Evolutionary conservation across 1,140 invertebrate genomes (phyloP), one percentile per base, ranked within the genome.

Genomic region (Phocides pigmalion): DNA sequence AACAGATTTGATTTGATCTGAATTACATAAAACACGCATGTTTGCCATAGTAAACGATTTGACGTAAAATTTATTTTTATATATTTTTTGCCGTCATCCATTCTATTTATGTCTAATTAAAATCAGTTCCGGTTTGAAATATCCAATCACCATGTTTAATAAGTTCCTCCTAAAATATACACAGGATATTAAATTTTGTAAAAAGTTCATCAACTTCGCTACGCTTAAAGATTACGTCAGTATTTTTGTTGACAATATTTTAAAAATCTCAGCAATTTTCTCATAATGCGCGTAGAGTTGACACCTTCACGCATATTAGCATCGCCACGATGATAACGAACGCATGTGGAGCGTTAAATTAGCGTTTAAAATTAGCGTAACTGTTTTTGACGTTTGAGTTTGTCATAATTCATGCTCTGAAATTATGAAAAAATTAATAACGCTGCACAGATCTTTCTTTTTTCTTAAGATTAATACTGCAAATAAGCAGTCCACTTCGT

Each of bases 301-400:
- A 71, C 78, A 77, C 72, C 65, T 84, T 81, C 81, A 88, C 70
- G 76, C 68, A 62, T 54, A 75, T 86, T 82, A 79, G 35, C 64
- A 37, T 59, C 68, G 59, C 59, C 56, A 73, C 64, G 72, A 73
- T 51, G 62, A 66, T 73, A 74, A 73, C 70, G 62, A 79, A 78
- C 70, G 63, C 66, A 71, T 69, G 56, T 68, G 59, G 58, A 81
- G 71, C 79, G 68, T 76, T 64, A 81, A 84, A 83, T 81, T 79
- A 76, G 74, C 73, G 72, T 69, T 58, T 64, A 73, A 82, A 81
- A 85, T 85, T 83, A 75, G 62, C 81, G 71, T 70, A 73, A 78
- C 80, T 56, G 61, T 41, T 20, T 16, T 22, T 22, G 11, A 20
- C 17, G 14, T 32, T 66, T 61, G 11, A 46, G 3, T 53, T 53